Evolutionary conservation across 2,797 vertebrate genomes (phyloP).

Genomic region (Steatocranus sp.): DNA sequence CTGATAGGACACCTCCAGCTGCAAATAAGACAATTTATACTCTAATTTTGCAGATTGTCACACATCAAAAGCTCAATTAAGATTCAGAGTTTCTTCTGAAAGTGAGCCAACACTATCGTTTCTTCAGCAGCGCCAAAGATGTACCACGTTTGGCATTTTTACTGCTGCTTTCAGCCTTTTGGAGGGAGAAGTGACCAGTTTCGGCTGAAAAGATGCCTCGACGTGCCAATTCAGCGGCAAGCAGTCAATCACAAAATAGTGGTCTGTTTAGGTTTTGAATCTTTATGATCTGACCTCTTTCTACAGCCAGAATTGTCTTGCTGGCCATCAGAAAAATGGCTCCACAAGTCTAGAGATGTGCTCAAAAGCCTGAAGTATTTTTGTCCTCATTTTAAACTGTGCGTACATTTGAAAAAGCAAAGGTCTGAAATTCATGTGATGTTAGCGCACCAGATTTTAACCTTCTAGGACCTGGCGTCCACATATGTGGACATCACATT

Average conservation of each 20-base stretch:
- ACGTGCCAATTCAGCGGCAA: not conserved
- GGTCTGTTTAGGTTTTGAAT: not conserved
- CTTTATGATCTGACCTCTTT: not conserved
- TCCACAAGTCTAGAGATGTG: not conserved
- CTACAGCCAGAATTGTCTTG: not conserved
- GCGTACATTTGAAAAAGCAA: not conserved
- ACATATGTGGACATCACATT: not conserved
- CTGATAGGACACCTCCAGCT: not conserved
- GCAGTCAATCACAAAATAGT: not conserved
- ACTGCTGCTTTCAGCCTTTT: not conserved
- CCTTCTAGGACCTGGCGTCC: too few species aligned
- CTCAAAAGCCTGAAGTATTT: not conserved
- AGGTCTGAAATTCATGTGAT: fast-evolving
- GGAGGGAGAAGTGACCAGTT: not conserved
- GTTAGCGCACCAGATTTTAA: not conserved
- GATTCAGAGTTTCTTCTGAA: not conserved
- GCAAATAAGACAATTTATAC: not conserved
- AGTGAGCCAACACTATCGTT: not conserved
- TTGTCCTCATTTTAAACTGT: not conserved
- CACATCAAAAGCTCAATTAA: not conserved
- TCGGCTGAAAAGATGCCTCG: not conserved
- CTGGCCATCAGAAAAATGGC: not conserved
- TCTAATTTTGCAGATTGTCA: not conserved
- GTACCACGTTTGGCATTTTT: not conserved
- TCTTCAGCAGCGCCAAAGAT: not conserved